Evolutionary conservation across 2,888 invertebrate genomes (phyloP), one percentile per base, ranked within the genome.

Genomic region (Pachliopta kotzebuea): DNA sequence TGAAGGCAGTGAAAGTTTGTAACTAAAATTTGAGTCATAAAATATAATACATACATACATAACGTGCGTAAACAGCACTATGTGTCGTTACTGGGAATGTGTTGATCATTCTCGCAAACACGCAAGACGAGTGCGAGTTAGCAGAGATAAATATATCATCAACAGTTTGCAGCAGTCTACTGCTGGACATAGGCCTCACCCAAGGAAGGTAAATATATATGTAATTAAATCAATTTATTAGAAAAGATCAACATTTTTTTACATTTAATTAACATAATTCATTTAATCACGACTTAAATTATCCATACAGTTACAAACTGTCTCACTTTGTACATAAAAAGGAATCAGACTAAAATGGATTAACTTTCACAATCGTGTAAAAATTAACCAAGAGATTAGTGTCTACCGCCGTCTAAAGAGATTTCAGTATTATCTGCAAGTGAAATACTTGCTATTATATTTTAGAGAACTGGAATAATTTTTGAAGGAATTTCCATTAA

Each of bases 341-440:
- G 26, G 42, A 56, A 56, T 26, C 26, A 8, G 24, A 24, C 50
- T 29, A 56, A 62, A 65, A 57, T 57, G 57, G 65, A 61, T 67
- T 61, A 55, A 50, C 29, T 61, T 59, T 50, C 37, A 60, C 49
- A 60, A 58, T 56, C 24, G 9, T 52, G 55, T 55, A 66, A 70
- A 76, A 73, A 71, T 70, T 71, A 70, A 69, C 69, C 69, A 68
- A 74, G 71, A 69, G 68, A 68, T 61, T 57, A 66, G 60, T 67
- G 70, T 68, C 60, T 56, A 57, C 63, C 61, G 67, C 66, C 60
- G 67, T 66, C 67, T 62, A 60, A 66, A 21, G 67, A 71, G 70
- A 72, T 73, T 72, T 71, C 56, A 68, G 65, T 58, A 68, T 74
- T 73, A 74, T 72, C 69, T 70, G 60, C 61, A 71, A 75, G 73